Base-by-base conservation (phyloP, 64 coral and sea anemone genomes). In the Montipora capricornis region DNA sequence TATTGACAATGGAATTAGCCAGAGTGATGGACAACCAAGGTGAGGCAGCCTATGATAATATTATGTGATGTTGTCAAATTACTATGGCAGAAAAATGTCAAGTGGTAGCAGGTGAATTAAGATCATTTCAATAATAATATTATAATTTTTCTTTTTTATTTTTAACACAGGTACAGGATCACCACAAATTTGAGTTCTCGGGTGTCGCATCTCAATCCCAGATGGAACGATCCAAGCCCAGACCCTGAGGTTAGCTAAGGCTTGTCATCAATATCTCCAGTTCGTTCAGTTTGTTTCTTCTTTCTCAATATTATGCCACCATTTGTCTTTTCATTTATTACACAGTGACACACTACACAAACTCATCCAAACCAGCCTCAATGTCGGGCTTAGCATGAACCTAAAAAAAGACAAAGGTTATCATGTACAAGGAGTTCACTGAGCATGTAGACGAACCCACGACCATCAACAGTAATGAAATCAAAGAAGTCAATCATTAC, bases 1-100 rank as follows among this genome's bases (percentile, higher is more conserved):
- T 47, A 99, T 99, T 95, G 98, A 99, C 75, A 99, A 99, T 95
- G 98, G 98, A 0, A 79, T 99, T 12, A 92, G 76, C 77, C 95
- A 92, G 62, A 86, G 84, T 52, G 92, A 96, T 55, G 92, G 74
- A 52, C 49, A 94, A 87, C 98, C 95, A 87, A 86, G 95, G 98
- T 96, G 92, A 2, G 12, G 53, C 4, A 48, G 73, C 47, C 11
- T 57, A 11, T 0, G 11, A 11, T 8, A 57, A 57, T 57, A 24
- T 80, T 58, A 19, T 10, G 16, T 50, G 10, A 10, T 7, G 12
- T 16, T 12, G 61, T 64, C 13, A 14, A 15, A 15, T 29, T 51
- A n/a, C 8, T n/a, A 46, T 6, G 1, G 16, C 13, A 49, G 47
- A 19, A 47, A 8, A 37, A 11, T 26, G 37, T 1, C 12, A 45